Evolutionary conservation across 2,888 invertebrate species (phyloP).

Genomic region (Anthoptus insignis): DNA sequence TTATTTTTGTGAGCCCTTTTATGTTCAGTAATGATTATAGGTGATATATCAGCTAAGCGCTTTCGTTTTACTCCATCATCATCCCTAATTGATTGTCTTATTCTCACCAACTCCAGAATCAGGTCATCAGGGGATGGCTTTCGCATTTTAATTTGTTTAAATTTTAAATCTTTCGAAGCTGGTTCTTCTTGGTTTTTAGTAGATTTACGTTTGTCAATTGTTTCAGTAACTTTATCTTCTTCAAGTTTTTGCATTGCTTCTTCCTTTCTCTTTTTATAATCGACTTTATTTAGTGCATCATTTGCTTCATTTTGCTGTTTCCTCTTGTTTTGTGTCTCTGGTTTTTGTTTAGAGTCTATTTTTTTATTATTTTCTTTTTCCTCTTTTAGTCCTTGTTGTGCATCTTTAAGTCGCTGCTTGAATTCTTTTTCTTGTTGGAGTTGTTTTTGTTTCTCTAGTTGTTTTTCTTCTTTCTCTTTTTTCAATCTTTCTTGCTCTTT

Average conservation of each 20-base stretch:
- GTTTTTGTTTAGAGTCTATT: slow-evolving; percentile 26
- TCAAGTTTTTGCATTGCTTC: slow-evolving; percentile 31
- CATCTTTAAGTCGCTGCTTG: slow-evolving; percentile 25
- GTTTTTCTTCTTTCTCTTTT: slow-evolving; percentile 36
- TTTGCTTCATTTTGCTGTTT: slow-evolving; percentile 24
- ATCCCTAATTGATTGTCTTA: slow-evolving; percentile 52
- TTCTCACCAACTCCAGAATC: slow-evolving; percentile 56
- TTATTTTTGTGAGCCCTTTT: slow-evolving; percentile 39
- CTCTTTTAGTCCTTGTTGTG: slow-evolving; percentile 23
- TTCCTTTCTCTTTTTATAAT: slow-evolving; percentile 42
- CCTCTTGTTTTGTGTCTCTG: slow-evolving; percentile 29
- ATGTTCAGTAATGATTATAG: slow-evolving; percentile 32
- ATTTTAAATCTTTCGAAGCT: slow-evolving; percentile 51
- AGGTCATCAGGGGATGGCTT: slow-evolving; percentile 54
- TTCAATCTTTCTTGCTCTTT: slow-evolving; percentile 27
- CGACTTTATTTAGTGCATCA: slow-evolving; percentile 27
- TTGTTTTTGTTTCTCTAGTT: slow-evolving; percentile 33
- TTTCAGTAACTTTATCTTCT: slow-evolving; percentile 21
- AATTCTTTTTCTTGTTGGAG: slow-evolving; percentile 25
- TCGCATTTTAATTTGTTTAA: slow-evolving; percentile 53
- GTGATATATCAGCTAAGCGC: slow-evolving; percentile 42
- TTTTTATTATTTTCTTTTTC: slow-evolving; percentile 40
- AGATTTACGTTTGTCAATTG: slow-evolving; percentile 24
- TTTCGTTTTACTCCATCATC: slow-evolving; percentile 29
- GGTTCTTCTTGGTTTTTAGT: slow-evolving; percentile 42